A percentile compares a stretch with the other conserved stretches of the same genome.
Conservation (phyloP, 1,140 invertebrate species). For the Odontomachus brunneus region DNA sequence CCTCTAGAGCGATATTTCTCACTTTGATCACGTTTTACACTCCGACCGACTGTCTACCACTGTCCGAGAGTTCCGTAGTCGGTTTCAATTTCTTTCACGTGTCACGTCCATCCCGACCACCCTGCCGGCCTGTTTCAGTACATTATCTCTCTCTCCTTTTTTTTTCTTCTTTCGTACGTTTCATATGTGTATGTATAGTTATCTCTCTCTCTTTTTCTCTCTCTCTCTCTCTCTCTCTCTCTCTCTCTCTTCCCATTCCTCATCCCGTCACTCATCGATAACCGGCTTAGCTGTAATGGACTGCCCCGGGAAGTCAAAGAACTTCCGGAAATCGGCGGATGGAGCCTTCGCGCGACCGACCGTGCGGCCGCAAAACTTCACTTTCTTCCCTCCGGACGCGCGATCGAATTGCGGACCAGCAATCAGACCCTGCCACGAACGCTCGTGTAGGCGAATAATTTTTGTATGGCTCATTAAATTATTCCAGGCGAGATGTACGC, state of each 20-base stretch:
- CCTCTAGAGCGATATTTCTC: constrained; percentile 32
- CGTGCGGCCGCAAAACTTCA: constrained; percentile 2
- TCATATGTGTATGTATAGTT: constrained; percentile 42
- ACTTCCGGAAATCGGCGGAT: not conserved
- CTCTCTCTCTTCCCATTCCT: too few species aligned
- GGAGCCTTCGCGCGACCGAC: constrained; percentile 33
- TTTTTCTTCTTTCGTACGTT: constrained; percentile 22
- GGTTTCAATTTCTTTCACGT: constrained; percentile 60
- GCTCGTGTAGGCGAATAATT: not conserved
- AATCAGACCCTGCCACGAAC: not conserved
- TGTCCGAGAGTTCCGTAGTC: constrained; percentile 57
- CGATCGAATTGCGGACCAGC: not conserved
- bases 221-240: too few species aligned
- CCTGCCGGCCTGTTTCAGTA: constrained; percentile 34
- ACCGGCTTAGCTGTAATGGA: not conserved
- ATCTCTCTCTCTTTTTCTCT: not conserved
- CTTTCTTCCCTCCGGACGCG: not conserved
- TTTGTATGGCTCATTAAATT: constrained; percentile 1
- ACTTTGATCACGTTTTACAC: constrained; percentile 30
- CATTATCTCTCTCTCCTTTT: not conserved
- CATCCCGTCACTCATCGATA: not conserved
- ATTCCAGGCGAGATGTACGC: not conserved
- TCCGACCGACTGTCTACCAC: constrained; percentile 48
- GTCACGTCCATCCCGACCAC: constrained; percentile 42
- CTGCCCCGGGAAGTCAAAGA: not conserved